Evolutionary conservation across 2,113 vertebrate species (phyloP).

Genomic region (Gallinago jamesoni): DNA sequence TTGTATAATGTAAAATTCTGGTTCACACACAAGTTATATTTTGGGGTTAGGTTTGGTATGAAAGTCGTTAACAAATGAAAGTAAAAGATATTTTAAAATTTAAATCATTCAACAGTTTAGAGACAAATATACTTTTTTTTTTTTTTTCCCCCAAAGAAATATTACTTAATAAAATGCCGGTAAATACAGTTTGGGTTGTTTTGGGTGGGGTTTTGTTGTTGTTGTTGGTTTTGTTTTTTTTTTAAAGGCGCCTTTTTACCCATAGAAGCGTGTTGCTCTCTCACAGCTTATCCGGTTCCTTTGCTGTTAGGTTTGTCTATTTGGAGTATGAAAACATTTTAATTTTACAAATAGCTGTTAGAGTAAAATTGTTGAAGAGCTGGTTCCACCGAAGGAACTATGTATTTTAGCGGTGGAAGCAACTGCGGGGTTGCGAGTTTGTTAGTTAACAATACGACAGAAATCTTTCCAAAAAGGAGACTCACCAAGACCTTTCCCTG

Average conservation of each 20-base stretch:
- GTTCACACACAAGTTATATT: not conserved
- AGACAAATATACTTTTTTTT: not conserved
- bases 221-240: too few species aligned
- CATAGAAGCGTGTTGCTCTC: not conserved
- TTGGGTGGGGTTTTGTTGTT: too few species aligned
- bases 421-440: not conserved
- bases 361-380: not conserved
- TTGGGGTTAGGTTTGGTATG: not conserved
- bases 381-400: not conserved
- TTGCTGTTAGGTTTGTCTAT: slow-evolving; percentile 3
- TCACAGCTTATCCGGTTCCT: not conserved
- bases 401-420: not conserved
- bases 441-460: not conserved
- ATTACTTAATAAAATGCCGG: not conserved
- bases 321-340: not conserved
- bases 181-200: not conserved
- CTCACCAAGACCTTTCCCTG: not conserved
- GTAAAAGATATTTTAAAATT: not conserved
- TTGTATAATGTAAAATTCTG: not conserved
- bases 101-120: not conserved
- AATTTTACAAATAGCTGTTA: slow-evolving; percentile 9
- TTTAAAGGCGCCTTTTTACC: not conserved
- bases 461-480: not conserved
- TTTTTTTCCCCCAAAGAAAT: not conserved
- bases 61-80: not conserved